These are phyloP conservation scores for Ahaetulla prasina DNA, from an alignment of 2,113 vertebrate species.

Conservation along the genomic window DNA sequence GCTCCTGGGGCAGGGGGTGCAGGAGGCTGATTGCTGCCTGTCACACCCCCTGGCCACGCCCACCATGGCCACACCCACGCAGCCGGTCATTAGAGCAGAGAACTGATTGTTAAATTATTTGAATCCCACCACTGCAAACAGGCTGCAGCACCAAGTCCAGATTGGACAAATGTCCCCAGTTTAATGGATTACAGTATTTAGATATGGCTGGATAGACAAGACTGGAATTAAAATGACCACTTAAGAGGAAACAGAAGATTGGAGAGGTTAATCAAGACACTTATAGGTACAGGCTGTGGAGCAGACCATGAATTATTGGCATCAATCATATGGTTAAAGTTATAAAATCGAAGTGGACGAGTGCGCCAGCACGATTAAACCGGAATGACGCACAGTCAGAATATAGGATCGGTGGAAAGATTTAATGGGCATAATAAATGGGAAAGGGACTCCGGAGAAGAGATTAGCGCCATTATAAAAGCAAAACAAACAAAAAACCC, in stretches of 20 bases:
- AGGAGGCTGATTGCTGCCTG: no score
- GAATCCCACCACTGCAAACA: no score
- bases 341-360: neutral
- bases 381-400: neutral
- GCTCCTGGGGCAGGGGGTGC: no score
- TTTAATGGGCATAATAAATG: neutral
- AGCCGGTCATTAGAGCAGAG: no score
- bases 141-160: neutral
- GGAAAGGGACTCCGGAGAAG: neutral
- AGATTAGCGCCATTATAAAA: neutral
- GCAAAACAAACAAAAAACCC: neutral
- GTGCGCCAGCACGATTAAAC: neutral
- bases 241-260: neutral
- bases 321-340: neutral
- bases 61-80: no score
- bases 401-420: neutral
- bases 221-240: neutral
- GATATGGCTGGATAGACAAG: neutral
- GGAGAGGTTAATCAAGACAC: neutral
- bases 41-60: no score
- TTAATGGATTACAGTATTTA: neutral
- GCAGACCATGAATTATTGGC: neutral
- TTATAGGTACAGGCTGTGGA: neutral
- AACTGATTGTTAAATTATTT: no score
- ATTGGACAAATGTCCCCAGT: neutral